Evolutionary conservation across 1,140 invertebrate species (phyloP).

Genomic region (Ptiloglossa arizonensis): DNA sequence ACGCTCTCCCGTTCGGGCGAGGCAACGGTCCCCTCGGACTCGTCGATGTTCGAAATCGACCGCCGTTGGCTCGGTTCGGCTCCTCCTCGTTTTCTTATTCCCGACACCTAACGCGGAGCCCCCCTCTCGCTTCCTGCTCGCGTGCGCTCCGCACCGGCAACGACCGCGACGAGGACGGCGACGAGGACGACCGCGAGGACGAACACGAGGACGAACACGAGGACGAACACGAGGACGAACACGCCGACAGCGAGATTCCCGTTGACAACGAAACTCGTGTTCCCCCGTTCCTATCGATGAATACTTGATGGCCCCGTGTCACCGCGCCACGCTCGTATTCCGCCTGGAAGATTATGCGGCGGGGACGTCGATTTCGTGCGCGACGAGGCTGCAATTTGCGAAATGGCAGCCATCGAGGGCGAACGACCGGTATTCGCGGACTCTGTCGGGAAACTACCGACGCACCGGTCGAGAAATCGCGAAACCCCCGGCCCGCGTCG

Average conservation of each 20-base stretch:
- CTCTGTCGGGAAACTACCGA: slow-evolving; percentile 25
- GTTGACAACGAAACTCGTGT: slow-evolving; percentile 60
- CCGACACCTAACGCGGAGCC: background rate
- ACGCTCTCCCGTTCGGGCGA: too few species aligned
- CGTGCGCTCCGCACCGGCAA: slow-evolving; percentile 20
- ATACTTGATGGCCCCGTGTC: slow-evolving; percentile 63
- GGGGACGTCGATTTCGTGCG: slow-evolving; percentile 60
- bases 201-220: too few species aligned
- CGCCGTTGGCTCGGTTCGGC: too few species aligned
- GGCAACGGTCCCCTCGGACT: too few species aligned
- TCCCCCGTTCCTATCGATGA: slow-evolving; percentile 48
- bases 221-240: background rate
- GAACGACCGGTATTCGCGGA: slow-evolving; percentile 56
- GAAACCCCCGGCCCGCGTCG: too few species aligned
- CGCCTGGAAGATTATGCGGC: slow-evolving; percentile 67
- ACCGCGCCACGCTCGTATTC: slow-evolving; percentile 50
- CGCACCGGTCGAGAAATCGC: too few species aligned
- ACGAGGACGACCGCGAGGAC: too few species aligned
- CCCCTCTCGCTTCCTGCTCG: slow-evolving; percentile 52
- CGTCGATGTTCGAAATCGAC: too few species aligned
- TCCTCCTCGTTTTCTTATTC: slow-evolving; percentile 17
- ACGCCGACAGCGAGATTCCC: slow-evolving; percentile 53
- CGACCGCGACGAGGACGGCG: too few species aligned
- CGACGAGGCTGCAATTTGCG: slow-evolving; percentile 64
- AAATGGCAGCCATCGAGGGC: slow-evolving; percentile 64